Evolutionary conservation across 2,113 vertebrate genomes (phyloP), one percentile per base, ranked within the genome.

Genomic region (Porphyrio hochstetteri): DNA sequence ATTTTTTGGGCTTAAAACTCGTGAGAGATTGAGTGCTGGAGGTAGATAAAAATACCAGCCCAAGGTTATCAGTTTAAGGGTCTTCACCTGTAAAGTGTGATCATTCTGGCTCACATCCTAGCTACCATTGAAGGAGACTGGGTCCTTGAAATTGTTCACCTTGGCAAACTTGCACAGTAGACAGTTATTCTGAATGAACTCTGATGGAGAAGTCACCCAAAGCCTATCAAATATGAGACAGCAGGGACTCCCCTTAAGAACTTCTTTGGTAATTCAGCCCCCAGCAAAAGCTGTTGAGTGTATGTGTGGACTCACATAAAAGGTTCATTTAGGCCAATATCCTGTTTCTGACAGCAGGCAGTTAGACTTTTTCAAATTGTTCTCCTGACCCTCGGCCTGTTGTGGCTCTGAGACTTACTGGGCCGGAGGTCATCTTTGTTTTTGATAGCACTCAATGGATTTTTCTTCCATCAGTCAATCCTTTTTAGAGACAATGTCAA

Each of bases 271-370:
- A 7, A 72, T 87, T 90, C 48, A 64, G 18, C 6, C n/a, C n/a
- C 12, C 38, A 52, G n/a, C 20, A 24, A 77, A 74, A 84, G n/a
- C 28, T 91, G 42, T 72, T 59, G 23, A 86, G 16, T 40, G 44
- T 68, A 36, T 76, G 4, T 16, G 15, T 25, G 35, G 56, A 19
- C n/a, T 84, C 64, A n/a, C 0, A 0, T 5, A 52, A 69, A 64
- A 42, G 11, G 16, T 44, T 56, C 7, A 50, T 84, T 81, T 81
- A 60, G 44, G 65, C 59, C 38, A 77, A 64, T 69, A 92, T 19
- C 21, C 16, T 56, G 25, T 56, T 83, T 92, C 64, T 74, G 33
- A 61, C 74, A 87, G 29, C 33, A 74, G 44, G 23, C 25, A 33
- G 15, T 33, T n/a, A 33, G 42, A 27, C 35, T 84, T 87, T 29